Percentiles rank a stretch among this genome's conserved stretches.
Conservation (phyloP, 1,140 invertebrate genomes). For the Araneus ventricosus region DNA sequence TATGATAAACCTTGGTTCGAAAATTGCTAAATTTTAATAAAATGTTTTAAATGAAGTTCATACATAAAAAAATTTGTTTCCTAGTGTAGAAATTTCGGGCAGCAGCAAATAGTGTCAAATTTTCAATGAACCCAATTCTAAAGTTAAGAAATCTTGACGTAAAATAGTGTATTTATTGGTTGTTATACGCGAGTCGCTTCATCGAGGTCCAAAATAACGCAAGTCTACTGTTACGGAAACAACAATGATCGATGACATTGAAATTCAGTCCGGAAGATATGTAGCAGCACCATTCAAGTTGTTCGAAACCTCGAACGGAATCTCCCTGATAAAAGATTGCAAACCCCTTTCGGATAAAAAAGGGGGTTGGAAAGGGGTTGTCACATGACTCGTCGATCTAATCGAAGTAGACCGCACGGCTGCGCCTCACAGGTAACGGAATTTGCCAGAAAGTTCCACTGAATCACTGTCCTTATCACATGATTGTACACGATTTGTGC, state of each 20-base stretch:
- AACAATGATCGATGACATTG: not conserved
- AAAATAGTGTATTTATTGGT: too few species aligned
- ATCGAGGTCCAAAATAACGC: too few species aligned
- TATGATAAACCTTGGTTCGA: too few species aligned
- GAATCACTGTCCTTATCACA: conserved; percentile 7
- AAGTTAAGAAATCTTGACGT: too few species aligned
- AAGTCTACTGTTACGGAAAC: not conserved
- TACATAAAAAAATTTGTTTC: too few species aligned
- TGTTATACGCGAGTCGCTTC: too few species aligned
- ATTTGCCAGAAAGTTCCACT: not conserved
- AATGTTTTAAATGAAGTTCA: too few species aligned
- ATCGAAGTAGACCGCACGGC: conserved; percentile 60
- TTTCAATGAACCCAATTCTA: too few species aligned
- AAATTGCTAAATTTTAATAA: too few species aligned
- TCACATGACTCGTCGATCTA: conserved; percentile 58
- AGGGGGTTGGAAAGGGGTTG: not conserved
- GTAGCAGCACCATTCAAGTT: not conserved
- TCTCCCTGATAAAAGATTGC: not conserved
- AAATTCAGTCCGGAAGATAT: not conserved
- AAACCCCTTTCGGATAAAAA: not conserved
- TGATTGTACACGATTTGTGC: conserved; percentile 42
- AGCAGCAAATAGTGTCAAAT: too few species aligned
- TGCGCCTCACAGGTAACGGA: not conserved
- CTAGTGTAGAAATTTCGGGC: too few species aligned
- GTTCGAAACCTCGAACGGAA: not conserved